Percentiles rank a stretch among this genome's conserved stretches.
Evolutionary conservation across 2,113 vertebrate genomes (phyloP).

Genomic region (Notiomystis cincta): DNA sequence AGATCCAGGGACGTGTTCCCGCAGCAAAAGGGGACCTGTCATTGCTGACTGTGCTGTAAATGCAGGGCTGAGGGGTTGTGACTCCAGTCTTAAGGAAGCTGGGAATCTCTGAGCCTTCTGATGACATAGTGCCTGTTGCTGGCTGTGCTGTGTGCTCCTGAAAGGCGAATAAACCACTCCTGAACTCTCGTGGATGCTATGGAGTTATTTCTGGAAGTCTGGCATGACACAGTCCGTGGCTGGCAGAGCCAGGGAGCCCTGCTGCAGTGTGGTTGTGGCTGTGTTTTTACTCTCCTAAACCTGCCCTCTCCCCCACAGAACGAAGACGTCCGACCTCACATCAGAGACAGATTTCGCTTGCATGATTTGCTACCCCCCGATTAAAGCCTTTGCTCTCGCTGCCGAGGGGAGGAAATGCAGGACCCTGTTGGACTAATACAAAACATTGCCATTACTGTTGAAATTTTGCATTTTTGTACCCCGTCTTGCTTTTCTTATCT

Average conservation of each 20-base stretch:
- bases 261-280: not conserved
- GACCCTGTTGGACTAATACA: slow-evolving; percentile 86
- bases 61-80: not conserved
- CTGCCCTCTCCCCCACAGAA: slow-evolving; percentile 74
- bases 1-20: not conserved
- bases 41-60: not conserved
- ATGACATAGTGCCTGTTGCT: not conserved
- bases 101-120: not conserved
- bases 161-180: not conserved
- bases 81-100: accelerated
- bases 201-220: not conserved
- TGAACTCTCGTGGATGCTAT: accelerated
- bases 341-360: slow-evolving; percentile 96
- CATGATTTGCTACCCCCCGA: slow-evolving; percentile 97
- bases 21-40: not conserved
- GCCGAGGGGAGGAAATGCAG: slow-evolving; percentile 79
- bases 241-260: not conserved
- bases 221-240: accelerated
- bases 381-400: slow-evolving; percentile 75
- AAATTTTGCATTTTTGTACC: slow-evolving; percentile 83
- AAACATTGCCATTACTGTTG: slow-evolving; percentile 94
- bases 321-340: slow-evolving; percentile 96
- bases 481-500: slow-evolving; percentile 85
- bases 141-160: not conserved
- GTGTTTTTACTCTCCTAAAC: not conserved